Evolutionary conservation across 1,140 invertebrate species (phyloP).

Genomic region (Drosophila truncata): DNA sequence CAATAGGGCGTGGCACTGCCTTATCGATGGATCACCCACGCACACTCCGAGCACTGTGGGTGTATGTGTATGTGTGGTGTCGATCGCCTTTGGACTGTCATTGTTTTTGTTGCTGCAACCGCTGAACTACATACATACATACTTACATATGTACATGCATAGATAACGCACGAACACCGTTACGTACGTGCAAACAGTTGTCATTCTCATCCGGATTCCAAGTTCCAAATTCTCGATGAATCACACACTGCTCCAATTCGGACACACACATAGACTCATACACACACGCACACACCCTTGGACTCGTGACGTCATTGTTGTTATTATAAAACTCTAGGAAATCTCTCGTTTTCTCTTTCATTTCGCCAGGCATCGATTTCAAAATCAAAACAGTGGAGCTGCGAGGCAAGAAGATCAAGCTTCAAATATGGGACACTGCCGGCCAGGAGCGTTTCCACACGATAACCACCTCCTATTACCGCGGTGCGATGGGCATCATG

Average conservation of each 20-base stretch:
- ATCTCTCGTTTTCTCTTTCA: not conserved
- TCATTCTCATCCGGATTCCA: slow-evolving; percentile 7
- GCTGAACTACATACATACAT: not conserved
- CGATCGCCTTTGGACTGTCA: slow-evolving; percentile 54
- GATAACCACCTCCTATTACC: slow-evolving; percentile 98
- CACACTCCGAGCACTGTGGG: slow-evolving; percentile 11
- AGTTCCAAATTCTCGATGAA: slow-evolving; percentile 10
- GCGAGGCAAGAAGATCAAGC: slow-evolving; percentile 98
- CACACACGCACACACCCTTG: not conserved
- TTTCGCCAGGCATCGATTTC: slow-evolving; percentile 96
- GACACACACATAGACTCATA: not conserved
- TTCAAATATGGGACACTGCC: slow-evolving; percentile 97
- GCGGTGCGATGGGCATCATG: slow-evolving; percentile 99
- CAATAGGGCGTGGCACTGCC: slow-evolving; percentile 65
- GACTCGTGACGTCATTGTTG: slow-evolving; percentile 53
- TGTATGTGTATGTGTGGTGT: slow-evolving; percentile 2
- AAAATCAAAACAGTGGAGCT: slow-evolving; percentile 99
- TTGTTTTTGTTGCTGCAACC: slow-evolving; percentile 10
- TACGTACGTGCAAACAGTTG: slow-evolving; percentile 41
- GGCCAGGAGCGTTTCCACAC: slow-evolving; percentile 98
- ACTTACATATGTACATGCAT: slow-evolving; percentile 12
- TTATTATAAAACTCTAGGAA: slow-evolving; percentile 3
- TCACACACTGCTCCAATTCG: slow-evolving; percentile 15
- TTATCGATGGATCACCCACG: slow-evolving; percentile 18
- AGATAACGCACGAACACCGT: slow-evolving; percentile 51